Percentiles rank a stretch among this genome's conserved stretches.
Evolutionary conservation across 2,113 vertebrate genomes (phyloP).

Genomic region (Antechinus stuartii): DNA sequence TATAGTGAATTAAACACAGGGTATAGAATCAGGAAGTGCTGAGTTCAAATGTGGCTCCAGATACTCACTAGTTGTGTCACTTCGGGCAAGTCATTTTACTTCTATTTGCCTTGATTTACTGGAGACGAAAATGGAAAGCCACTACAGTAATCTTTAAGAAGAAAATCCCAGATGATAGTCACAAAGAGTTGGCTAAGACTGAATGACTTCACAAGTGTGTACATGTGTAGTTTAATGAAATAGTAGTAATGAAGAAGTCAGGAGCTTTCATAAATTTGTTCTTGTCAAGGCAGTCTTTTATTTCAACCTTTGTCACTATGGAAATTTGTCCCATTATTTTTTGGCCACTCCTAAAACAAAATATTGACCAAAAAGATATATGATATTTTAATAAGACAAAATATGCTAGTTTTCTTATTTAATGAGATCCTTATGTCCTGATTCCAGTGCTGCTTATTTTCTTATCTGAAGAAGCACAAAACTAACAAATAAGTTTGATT

Average conservation of each 20-base stretch:
- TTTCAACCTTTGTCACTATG: constrained; percentile 32
- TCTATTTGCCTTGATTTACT: neutral
- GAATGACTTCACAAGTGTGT: neutral
- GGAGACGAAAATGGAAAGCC: neutral
- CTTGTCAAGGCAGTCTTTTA: constrained; percentile 22
- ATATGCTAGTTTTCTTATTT: neutral
- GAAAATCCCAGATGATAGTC: neutral
- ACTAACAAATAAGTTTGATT: neutral
- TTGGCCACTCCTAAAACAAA: constrained; percentile 50
- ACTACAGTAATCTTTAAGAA: neutral
- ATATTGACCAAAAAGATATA: constrained; percentile 46
- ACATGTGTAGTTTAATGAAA: neutral
- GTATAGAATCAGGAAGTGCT: neutral
- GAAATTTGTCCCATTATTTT: constrained; percentile 40
- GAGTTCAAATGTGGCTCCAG: neutral
- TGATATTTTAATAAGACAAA: constrained; percentile 54
- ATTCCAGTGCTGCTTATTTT: neutral
- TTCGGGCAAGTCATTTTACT: neutral
- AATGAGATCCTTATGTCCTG: constrained; percentile 43
- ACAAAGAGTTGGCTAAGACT: neutral
- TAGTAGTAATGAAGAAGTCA: constrained; percentile 40
- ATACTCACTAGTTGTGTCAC: neutral
- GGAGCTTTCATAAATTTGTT: constrained; percentile 40
- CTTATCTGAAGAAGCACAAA: neutral
- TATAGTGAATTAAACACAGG: neutral